Conservation (phyloP, 2,888 invertebrate species). For the Tipula lateralis region DNA sequence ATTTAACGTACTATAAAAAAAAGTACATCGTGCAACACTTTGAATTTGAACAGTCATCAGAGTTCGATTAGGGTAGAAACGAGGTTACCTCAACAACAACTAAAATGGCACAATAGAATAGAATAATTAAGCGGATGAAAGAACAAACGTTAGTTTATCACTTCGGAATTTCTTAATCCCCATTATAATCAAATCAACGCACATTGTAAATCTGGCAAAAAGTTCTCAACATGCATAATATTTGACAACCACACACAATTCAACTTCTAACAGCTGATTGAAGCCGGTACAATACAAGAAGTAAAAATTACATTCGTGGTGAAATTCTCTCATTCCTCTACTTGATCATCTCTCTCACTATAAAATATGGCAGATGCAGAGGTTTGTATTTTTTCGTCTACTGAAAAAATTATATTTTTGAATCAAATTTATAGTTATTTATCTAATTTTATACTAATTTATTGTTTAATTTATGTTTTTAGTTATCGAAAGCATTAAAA, state of each 20-base stretch:
- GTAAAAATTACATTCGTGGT: background rate
- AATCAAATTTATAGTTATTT: background rate
- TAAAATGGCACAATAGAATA: too few species aligned
- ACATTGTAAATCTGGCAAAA: background rate
- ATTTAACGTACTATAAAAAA: too few species aligned
- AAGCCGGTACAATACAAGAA: background rate
- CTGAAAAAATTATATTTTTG: background rate
- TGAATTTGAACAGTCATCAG: too few species aligned
- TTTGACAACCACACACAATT: background rate
- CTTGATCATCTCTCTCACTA: background rate
- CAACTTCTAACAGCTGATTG: slow-evolving; percentile 28
- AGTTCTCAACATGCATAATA: background rate
- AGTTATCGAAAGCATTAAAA: slow-evolving; percentile 48
- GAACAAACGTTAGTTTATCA: too few species aligned
- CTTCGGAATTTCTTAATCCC: too few species aligned
- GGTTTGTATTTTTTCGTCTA: slow-evolving; percentile 35
- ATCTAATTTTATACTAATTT: slow-evolving; percentile 25
- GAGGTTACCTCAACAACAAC: too few species aligned
- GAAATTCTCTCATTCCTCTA: background rate
- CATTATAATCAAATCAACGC: too few species aligned
- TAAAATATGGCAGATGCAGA: slow-evolving; percentile 41
- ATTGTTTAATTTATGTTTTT: slow-evolving; percentile 35
- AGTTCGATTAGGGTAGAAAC: too few species aligned
- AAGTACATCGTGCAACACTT: too few species aligned
- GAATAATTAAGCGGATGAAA: too few species aligned